phyloP scores from a whole-genome alignment of 2,113 vertebrate genomes.

The Peromyscus polionotus region DNA sequence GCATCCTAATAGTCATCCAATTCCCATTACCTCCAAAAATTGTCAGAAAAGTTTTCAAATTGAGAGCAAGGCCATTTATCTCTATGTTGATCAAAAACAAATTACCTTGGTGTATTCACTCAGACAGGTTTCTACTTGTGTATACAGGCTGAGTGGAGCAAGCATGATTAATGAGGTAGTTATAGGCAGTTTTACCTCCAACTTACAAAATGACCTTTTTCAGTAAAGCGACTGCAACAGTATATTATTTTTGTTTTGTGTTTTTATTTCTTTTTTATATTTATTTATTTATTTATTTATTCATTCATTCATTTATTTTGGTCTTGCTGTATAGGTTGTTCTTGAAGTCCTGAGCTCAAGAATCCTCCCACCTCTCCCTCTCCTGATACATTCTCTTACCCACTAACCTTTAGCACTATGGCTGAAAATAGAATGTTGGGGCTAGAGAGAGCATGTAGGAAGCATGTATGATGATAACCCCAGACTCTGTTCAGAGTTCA shows the following conservation, averaged over 20 bases:
- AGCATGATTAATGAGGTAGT: constrained; percentile 31
- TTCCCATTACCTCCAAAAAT: constrained; percentile 38
- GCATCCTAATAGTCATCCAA: not conserved
- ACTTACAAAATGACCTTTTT: constrained; percentile 38
- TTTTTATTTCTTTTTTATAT: not conserved
- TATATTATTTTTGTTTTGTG: not conserved
- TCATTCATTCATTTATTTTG: not conserved
- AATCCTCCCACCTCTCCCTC: not conserved
- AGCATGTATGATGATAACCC: not conserved
- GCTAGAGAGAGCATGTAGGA: not conserved
- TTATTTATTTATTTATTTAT: no score
- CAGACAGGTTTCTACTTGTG: constrained; percentile 48
- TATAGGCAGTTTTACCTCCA: constrained; percentile 16
- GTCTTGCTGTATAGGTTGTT: not conserved
- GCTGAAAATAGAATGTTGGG: not conserved
- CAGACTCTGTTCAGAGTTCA: no score
- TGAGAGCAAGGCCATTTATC: constrained; percentile 33
- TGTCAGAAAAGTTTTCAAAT: constrained; percentile 54
- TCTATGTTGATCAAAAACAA: constrained; percentile 60
- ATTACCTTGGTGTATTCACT: constrained; percentile 51
- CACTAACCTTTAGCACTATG: not conserved
- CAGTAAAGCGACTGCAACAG: not conserved
- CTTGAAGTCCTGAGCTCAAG: not conserved
- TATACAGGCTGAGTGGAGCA: not conserved
- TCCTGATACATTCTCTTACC: not conserved